phyloP scores from a whole-genome alignment of 2,797 vertebrate genomes.

The Chiroxiphia lanceolata region DNA sequence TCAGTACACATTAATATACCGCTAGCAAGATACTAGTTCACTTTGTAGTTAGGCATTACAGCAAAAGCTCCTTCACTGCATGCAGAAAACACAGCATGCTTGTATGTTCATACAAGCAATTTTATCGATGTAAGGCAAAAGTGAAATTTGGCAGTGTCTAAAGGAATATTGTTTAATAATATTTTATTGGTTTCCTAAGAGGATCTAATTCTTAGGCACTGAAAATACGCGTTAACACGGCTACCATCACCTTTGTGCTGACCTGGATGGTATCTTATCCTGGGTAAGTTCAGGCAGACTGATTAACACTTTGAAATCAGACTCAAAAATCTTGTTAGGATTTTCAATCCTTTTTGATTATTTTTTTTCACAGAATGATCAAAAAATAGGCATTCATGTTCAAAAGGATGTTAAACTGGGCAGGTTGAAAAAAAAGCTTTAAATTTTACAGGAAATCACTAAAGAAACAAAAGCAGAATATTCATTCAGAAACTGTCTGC shows the following conservation, averaged over 20 bases:
- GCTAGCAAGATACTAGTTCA: neutral
- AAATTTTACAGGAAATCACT: neutral
- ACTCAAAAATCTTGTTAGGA: neutral
- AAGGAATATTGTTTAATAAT: neutral
- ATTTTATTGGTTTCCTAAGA: neutral
- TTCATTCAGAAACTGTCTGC: neutral
- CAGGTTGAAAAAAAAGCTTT: neutral
- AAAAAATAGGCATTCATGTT: neutral
- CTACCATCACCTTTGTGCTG: neutral
- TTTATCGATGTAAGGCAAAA: neutral
- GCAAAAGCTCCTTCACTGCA: fast-evolving
- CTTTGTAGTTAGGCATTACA: neutral
- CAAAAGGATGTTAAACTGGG: neutral
- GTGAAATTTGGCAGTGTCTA: neutral
- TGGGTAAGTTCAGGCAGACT: neutral
- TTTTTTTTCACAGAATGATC: neutral
- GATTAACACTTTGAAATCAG: neutral
- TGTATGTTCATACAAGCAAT: neutral
- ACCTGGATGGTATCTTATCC: neutral
- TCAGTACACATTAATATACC: neutral
- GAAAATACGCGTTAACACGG: neutral
- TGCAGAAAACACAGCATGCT: neutral
- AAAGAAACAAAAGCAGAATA: neutral
- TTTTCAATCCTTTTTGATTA: neutral
- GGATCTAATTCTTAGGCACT: neutral